Percentiles rank a stretch among this genome's conserved stretches.
Evolutionary conservation across 2,797 vertebrate species (phyloP).

Genomic region (Paramormyrops hopkinsi): DNA sequence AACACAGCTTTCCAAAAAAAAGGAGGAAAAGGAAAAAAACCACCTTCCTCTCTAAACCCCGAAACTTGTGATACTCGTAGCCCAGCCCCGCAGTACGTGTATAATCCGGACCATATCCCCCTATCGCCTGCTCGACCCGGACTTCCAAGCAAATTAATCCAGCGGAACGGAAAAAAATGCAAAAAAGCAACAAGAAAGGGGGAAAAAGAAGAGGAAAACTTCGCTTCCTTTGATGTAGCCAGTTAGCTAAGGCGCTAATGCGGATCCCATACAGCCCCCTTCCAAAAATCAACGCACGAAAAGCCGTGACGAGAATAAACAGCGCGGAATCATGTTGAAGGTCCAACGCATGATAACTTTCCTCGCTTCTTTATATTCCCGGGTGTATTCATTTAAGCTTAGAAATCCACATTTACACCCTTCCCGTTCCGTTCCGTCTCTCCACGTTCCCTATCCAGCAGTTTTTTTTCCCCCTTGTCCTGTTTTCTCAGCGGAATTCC

Average conservation of each 20-base stretch:
- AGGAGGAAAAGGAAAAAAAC: not conserved
- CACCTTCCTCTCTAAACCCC: constrained; percentile 10
- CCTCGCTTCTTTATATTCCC: not conserved
- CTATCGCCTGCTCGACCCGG: not conserved
- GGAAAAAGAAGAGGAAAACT: constrained; percentile 10
- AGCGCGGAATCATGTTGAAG: constrained; percentile 26
- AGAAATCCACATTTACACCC: constrained; percentile 41
- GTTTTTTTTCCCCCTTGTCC: constrained; percentile 25
- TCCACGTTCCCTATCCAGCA: constrained; percentile 64
- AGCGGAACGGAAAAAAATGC: not conserved
- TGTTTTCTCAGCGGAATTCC: constrained; percentile 37
- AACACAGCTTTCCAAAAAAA: not conserved
- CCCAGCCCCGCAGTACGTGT: constrained; percentile 9
- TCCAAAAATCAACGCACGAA: not conserved
- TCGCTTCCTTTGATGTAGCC: constrained; percentile 25
- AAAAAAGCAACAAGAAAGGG: not conserved
- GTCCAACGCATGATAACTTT: constrained; percentile 24
- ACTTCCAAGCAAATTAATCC: constrained; percentile 3
- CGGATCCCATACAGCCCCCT: not conserved
- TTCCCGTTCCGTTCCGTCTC: constrained; percentile 50
- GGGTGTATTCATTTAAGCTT: not conserved
- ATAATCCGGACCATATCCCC: not conserved
- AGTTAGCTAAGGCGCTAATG: constrained; percentile 10
- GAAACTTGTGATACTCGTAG: constrained; percentile 8
- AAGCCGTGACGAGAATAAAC: not conserved